phyloP scores from a whole-genome alignment of 1,140 invertebrate species.

The Scylla paramamosain region DNA sequence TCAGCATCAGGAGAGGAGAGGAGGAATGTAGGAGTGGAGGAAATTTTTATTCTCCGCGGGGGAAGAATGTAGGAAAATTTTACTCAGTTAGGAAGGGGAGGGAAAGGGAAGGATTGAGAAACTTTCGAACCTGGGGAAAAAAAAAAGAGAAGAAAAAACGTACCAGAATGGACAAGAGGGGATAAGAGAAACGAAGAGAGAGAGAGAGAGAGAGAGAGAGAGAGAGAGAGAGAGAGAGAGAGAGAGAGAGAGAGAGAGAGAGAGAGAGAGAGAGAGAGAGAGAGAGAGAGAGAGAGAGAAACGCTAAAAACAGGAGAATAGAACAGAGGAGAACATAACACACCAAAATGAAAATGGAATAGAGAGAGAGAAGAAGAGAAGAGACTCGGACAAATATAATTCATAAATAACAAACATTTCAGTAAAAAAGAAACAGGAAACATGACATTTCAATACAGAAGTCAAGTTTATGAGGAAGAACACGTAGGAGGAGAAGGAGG shows the following conservation, averaged over 20 bases:
- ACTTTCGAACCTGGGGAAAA: neutral
- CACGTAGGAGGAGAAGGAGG: neutral
- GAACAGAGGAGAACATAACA: neutral
- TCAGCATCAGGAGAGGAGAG: neutral
- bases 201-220: too few species aligned
- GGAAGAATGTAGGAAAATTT: conserved; percentile 10
- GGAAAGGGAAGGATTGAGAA: neutral
- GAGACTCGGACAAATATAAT: neutral
- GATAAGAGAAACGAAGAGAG: too few species aligned
- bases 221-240: too few species aligned
- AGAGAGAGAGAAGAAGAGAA: neutral
- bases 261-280: too few species aligned
- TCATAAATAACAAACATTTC: neutral
- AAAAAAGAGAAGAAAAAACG: neutral
- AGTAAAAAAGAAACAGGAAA: neutral
- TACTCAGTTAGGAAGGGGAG: neutral
- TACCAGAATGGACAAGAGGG: too few species aligned
- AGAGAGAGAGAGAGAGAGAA: too few species aligned
- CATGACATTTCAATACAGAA: neutral
- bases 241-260: too few species aligned
- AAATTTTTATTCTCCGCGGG: neutral
- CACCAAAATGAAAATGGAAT: neutral
- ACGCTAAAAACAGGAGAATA: too few species aligned
- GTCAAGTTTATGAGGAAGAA: neutral
- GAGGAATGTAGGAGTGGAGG: neutral